Conservation (phyloP, 1,140 invertebrate species). For the Drosophila lacertosa region DNA sequence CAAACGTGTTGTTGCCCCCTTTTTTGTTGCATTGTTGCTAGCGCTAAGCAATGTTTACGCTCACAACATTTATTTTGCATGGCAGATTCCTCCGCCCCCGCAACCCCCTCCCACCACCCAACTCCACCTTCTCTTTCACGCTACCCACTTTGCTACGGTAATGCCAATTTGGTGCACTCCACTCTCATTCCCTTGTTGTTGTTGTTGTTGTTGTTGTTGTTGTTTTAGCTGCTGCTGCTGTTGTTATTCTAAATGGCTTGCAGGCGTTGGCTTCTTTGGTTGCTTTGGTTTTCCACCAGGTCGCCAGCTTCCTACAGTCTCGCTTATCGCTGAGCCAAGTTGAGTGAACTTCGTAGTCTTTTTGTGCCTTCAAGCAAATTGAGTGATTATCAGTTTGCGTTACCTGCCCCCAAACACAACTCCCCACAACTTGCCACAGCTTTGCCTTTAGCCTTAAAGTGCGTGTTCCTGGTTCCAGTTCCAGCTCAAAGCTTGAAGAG, state of each 20-base stretch:
- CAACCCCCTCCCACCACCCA: neutral
- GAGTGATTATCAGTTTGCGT: constrained; percentile 79
- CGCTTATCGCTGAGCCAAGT: constrained; percentile 52
- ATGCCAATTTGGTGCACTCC: constrained; percentile 77
- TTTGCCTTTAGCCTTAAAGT: constrained; percentile 39
- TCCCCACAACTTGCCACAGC: neutral
- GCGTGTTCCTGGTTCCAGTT: constrained; percentile 45
- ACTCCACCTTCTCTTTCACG: neutral
- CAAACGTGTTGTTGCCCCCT: constrained; percentile 30
- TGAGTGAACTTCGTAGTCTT: constrained; percentile 76
- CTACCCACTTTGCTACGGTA: constrained; percentile 41
- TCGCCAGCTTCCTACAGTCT: neutral
- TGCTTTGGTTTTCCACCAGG: constrained; percentile 19
- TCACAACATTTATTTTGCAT: constrained; percentile 81
- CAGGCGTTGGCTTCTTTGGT: constrained; percentile 66
- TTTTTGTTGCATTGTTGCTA: constrained; percentile 64
- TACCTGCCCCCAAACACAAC: constrained; percentile 41
- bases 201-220: constrained; percentile 1
- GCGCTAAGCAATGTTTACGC: constrained; percentile 74
- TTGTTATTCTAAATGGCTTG: constrained; percentile 57
- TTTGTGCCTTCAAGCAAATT: constrained; percentile 71
- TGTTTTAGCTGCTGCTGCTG: no score
- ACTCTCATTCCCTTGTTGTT: constrained; percentile 17
- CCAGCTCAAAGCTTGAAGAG: constrained; percentile 37
- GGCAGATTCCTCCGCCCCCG: constrained; percentile 37